Evolutionary conservation across 1,140 invertebrate species (phyloP), one percentile per base, ranked within the genome.

Genomic region (Hestina assimilis): DNA sequence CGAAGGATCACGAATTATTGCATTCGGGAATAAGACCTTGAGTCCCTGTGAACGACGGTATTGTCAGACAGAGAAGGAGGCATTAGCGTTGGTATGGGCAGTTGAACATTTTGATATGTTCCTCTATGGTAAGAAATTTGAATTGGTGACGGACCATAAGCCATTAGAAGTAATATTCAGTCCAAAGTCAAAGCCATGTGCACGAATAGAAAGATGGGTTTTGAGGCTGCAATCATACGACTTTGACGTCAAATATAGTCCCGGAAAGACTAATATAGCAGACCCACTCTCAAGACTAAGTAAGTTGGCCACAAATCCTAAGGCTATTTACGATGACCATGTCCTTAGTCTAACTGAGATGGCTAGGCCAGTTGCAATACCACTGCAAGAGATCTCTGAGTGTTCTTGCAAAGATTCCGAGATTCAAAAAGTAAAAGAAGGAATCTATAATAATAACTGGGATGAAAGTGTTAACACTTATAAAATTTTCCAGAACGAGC

Each of bases 31-130:
- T 28, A 26, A 28, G 23, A 65, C 51, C 0, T 28, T 59, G 5
- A 63, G 23, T 7, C 42, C 45, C 2, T 55, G 42, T 14, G 58
- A 68, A 40, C 29, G 54, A 0, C n/a, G 42, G 5, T 66, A 69
- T 12, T 29, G 63, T 23, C 67, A 69, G 29, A 69, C 63, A 0
- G 68, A 66, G 12, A 70, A 70, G 23, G 67, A 66, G 17, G 63
- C 63, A 28, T 20, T 57, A 4, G 63, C 63, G 0, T 14, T 71
- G 1, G 58, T 71, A 0, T 70, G 67, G 67, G 48, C 45, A 0
- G 29, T 53, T 0, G 47, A 59, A 23, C 51, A 62, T 50, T 69
- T 69, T 45, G n/a, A 62, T 15, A 60, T 59, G 11, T 66, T 60
- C 23, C 17, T 66, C 1, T 63, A 17, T 14, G 60, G 54, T 0